Evolutionary conservation across 2,797 vertebrate species (phyloP), one percentile per base, ranked within the genome.

Genomic region (Alauda arvensis): DNA sequence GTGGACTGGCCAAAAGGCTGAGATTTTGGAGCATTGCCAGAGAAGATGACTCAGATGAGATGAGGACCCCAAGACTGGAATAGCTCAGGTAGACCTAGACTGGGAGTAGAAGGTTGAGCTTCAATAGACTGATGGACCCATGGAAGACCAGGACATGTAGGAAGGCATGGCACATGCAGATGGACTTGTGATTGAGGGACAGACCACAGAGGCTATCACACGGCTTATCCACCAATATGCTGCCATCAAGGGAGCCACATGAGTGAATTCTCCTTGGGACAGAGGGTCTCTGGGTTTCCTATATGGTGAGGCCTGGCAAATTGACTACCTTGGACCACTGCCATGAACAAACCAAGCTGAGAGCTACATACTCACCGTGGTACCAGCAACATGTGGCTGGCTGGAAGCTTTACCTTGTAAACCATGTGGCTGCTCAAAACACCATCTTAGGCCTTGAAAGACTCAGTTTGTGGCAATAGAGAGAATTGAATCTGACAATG

Each of bases 141-240:
- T 28, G n/a, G 20, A 51, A 43, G 23, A 23, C 19, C 12, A 57
- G 37, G 10, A n/a, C 26, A 37, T 3, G 4, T 51, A 16, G 28
- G 18, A 57, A 45, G 18, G 18, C 31, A 23, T 26, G 18, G 21
- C 31, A n/a, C 10, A 23, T 6, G 8, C 12, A 23, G 14, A 23
- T 37, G 3, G 18, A 18, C 7, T 51, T 43, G 21, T n/a, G 52
- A 28, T 2, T 2, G 8, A n/a, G 39, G 15, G 15, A 17, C 0
- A 0, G 13, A 34, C 6, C 24, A 48, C 24, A 43, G 37, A 37
- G 15, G 19, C 7, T 57, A 19, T 23, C 26, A 18, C 10, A 37
- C 5, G 15, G 8, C 1, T 57, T 57, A 18, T n/a, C 12, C 23
- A 51, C 2, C 23, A 43, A 3, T 19, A 14, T 57, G 12, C 43